Conservation (phyloP, 2,888 invertebrate genomes). For the Rotaria socialis region DNA sequence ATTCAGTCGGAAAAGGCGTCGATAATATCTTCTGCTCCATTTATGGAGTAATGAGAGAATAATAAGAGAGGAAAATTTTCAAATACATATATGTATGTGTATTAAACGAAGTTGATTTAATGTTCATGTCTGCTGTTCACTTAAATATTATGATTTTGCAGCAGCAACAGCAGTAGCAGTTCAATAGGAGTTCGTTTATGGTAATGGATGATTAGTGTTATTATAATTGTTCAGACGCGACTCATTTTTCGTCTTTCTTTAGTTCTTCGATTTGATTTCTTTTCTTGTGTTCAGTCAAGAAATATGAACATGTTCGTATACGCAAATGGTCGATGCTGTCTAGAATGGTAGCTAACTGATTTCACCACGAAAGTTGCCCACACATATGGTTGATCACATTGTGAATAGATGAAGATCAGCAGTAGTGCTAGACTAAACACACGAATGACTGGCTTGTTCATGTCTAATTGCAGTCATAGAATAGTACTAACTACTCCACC, state of each 20-base stretch:
- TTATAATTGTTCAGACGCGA: not conserved
- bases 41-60: not conserved
- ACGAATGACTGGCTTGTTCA: not conserved
- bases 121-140: not conserved
- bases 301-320: not conserved
- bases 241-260: not conserved
- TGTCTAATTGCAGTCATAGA: slow-evolving; percentile 21
- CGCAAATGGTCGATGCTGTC: not conserved
- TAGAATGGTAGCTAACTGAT: not conserved
- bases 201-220: not conserved
- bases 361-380: not conserved
- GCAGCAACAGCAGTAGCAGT: not conserved
- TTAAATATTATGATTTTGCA: not conserved
- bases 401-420: not conserved
- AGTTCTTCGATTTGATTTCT: not conserved
- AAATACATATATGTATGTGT: not conserved
- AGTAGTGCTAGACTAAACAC: slow-evolving; percentile 6
- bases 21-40: not conserved
- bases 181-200: not conserved
- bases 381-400: not conserved
- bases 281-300: not conserved
- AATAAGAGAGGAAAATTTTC: not conserved
- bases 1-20: not conserved
- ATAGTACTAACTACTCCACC: not conserved
- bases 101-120: not conserved